Percentiles rank a stretch among this genome's conserved stretches.
Evolutionary conservation across 2,888 invertebrate genomes (phyloP).

Genomic region (Parnassius apollo): DNA sequence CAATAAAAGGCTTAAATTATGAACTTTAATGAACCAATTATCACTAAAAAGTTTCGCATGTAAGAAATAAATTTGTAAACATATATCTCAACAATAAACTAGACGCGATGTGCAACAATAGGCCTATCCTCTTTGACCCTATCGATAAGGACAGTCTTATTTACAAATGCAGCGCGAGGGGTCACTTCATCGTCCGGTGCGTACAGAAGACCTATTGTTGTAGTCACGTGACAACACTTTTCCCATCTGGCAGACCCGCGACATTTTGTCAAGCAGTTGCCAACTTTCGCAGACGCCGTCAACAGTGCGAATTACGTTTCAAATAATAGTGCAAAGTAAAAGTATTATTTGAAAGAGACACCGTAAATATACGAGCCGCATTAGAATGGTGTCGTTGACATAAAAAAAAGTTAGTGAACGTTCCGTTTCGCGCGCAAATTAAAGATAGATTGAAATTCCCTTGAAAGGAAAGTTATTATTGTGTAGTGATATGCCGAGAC

Average conservation of each 20-base stretch:
- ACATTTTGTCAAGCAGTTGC: conserved; percentile 51
- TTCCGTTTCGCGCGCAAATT: conserved; percentile 28
- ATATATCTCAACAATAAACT: neutral
- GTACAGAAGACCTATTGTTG: conserved; percentile 49
- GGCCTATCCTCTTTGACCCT: conserved; percentile 24
- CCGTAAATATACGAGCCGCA: conserved; percentile 23
- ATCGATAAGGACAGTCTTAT: conserved; percentile 9
- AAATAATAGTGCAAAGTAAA: conserved; percentile 34
- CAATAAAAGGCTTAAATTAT: no score
- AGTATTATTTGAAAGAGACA: conserved; percentile 32
- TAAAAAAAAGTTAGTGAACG: conserved; percentile 16
- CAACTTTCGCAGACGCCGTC: conserved; percentile 55
- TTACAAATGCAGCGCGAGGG: conserved; percentile 24
- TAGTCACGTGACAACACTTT: conserved; percentile 50
- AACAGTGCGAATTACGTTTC: conserved; percentile 19
- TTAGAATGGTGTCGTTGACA: conserved; percentile 13
- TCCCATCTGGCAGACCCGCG: conserved; percentile 42
- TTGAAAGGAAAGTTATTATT: conserved; percentile 17
- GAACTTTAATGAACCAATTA: neutral
- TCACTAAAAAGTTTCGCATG: neutral
- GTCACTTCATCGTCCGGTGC: conserved; percentile 34
- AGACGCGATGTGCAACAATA: conserved; percentile 1
- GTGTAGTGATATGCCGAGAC: conserved; percentile 47
- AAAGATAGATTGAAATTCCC: conserved; percentile 7
- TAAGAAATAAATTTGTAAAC: neutral